Conservation (phyloP, 2,113 vertebrate genomes). For the Prionailurus bengalensis region DNA sequence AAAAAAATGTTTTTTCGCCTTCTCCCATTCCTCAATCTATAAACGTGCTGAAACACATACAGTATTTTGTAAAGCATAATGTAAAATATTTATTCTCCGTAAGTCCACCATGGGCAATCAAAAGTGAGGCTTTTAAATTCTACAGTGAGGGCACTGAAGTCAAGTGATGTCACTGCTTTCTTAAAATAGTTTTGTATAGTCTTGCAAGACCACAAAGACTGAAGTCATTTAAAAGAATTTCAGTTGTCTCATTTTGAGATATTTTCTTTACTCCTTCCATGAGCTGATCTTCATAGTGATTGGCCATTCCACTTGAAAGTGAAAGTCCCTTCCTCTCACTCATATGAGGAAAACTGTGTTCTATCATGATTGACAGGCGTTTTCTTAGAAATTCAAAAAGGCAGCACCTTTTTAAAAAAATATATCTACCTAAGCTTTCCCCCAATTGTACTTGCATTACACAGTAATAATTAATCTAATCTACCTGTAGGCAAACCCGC, state of each 20-base stretch:
- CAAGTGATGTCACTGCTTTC: constrained; percentile 89
- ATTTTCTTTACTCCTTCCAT: constrained; percentile 86
- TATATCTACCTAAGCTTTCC: constrained; percentile 90
- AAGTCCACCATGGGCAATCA: constrained; percentile 88
- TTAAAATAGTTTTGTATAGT: constrained; percentile 88
- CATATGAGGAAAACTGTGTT: constrained; percentile 85
- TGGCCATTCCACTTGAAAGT: constrained; percentile 84
- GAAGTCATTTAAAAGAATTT: constrained; percentile 84
- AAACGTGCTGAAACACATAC: constrained; percentile 87
- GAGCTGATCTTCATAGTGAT: constrained; percentile 87
- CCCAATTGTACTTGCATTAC: constrained; percentile 92
- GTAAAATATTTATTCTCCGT: constrained; percentile 86
- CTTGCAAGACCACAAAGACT: constrained; percentile 87
- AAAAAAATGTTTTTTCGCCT: constrained; percentile 84
- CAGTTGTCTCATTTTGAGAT: constrained; percentile 90
- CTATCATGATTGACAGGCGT: constrained; percentile 86
- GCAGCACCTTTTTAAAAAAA: constrained; percentile 89
- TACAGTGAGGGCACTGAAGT: constrained; percentile 94
- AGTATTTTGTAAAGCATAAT: constrained; percentile 90
- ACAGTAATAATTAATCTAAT: constrained; percentile 93
- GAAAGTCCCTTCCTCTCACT: constrained; percentile 85
- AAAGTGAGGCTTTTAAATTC: constrained; percentile 91
- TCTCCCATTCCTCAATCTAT: constrained; percentile 88
- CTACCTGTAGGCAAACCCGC: constrained; percentile 92
- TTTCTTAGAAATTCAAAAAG: constrained; percentile 87